Percentiles rank a stretch among this genome's conserved stretches.
These are phyloP conservation scores for Falco naumanni DNA, from an alignment of 2,797 vertebrate genomes.

Conservation along the genomic window DNA sequence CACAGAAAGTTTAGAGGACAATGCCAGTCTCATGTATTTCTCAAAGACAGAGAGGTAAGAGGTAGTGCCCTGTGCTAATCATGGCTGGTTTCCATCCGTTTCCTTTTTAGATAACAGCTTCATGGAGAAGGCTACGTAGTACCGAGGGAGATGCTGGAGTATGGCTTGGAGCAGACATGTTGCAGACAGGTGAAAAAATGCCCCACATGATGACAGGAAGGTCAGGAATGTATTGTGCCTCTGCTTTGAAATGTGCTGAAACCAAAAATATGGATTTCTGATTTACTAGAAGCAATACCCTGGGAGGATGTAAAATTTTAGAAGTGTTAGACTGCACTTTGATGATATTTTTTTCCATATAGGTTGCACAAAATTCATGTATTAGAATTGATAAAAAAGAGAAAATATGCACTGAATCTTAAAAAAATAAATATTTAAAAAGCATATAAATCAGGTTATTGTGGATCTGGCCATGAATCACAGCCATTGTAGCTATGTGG, in stretches of 20 bases:
- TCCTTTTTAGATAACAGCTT: constrained; percentile 13
- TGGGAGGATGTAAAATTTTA: not conserved
- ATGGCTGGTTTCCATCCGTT: constrained; percentile 14
- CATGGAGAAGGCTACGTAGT: not conserved
- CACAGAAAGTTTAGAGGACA: not conserved
- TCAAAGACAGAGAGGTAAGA: not conserved
- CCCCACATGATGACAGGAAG: not conserved
- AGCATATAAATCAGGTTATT: not conserved
- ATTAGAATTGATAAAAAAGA: not conserved
- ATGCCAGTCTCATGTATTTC: not conserved
- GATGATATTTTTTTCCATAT: not conserved
- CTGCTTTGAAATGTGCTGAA: constrained; percentile 19
- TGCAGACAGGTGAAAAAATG: constrained; percentile 10
- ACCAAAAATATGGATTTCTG: not conserved
- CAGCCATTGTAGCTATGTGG: fast-evolving
- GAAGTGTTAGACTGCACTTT: not conserved
- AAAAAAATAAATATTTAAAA: not conserved
- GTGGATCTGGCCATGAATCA: not conserved
- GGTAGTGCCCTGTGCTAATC: not conserved
- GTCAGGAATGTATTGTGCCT: not conserved
- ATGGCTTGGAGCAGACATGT: not conserved
- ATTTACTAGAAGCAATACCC: not conserved
- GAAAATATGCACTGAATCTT: not conserved
- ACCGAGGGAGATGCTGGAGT: not conserved
- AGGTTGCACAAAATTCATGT: not conserved